Evolutionary conservation across 2,888 invertebrate genomes (phyloP).

Genomic region (Drosophila borborema): DNA sequence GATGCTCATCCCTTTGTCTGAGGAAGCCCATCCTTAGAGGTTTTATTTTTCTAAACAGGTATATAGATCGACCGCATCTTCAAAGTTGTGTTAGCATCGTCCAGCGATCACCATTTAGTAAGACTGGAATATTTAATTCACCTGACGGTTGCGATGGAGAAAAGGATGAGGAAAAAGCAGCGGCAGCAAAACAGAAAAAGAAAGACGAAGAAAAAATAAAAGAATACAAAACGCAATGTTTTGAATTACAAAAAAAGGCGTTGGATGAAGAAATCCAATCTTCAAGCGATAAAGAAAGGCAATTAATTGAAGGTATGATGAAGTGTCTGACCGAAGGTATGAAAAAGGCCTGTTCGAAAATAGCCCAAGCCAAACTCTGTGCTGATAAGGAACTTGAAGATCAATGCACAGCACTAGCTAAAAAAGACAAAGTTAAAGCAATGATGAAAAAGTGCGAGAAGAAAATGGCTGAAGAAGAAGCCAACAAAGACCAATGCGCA

Average conservation of each 20-base stretch:
- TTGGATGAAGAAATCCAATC: constrained; percentile 8
- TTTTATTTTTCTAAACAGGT: constrained; percentile 4
- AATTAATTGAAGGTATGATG: constrained; percentile 20
- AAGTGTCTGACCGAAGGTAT: constrained; percentile 34
- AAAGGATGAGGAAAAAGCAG: neutral
- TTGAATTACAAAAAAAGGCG: constrained; percentile 11
- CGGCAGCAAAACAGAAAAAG: neutral
- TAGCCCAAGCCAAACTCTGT: constrained; percentile 24
- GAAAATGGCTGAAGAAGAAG: neutral
- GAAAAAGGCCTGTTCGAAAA: constrained; percentile 20
- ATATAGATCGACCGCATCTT: constrained; percentile 2
- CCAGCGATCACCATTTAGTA: neutral
- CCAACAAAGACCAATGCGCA: neutral
- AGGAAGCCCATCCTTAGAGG: constrained; percentile 1
- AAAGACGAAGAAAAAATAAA: constrained; percentile 21
- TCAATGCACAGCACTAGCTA: constrained; percentile 5
- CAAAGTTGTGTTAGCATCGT: neutral
- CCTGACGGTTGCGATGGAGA: constrained; percentile 11
- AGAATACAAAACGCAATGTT: constrained; percentile 30
- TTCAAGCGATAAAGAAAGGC: constrained; percentile 8
- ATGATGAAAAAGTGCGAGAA: constrained; percentile 13
- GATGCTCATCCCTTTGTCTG: neutral
- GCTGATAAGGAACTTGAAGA: constrained; percentile 17
- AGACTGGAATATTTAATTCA: neutral
- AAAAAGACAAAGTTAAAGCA: constrained; percentile 7